These are phyloP conservation scores for Cecidostiba fungosa DNA, from an alignment of 2,888 invertebrate species.

Conservation along the genomic window DNA sequence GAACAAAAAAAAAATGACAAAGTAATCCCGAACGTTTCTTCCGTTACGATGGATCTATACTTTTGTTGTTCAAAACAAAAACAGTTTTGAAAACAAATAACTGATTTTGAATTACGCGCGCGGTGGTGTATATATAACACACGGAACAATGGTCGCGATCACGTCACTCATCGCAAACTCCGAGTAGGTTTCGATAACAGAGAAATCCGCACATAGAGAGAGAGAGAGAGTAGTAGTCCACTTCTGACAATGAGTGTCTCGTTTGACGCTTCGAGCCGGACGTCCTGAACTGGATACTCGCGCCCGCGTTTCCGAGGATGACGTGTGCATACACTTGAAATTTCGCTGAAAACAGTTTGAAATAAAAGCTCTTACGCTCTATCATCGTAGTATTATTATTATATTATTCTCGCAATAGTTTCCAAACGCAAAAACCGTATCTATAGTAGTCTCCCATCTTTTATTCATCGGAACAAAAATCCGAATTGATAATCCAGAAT, in stretches of 20 bases:
- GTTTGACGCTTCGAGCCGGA: slow-evolving; percentile 24
- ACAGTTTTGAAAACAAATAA: background rate
- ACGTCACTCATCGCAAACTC: slow-evolving; percentile 9
- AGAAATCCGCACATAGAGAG: background rate
- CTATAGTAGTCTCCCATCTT: background rate
- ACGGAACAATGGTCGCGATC: background rate
- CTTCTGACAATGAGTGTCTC: slow-evolving; percentile 23
- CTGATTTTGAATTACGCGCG: background rate
- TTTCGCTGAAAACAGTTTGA: background rate
- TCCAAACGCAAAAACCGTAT: background rate
- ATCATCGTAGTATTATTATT: background rate
- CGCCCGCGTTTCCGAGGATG: slow-evolving; percentile 7
- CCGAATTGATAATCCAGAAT: background rate
- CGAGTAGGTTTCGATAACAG: background rate
- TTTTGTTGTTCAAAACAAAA: background rate
- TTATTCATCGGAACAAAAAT: background rate
- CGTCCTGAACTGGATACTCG: background rate
- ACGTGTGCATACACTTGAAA: background rate
- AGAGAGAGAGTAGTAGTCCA: background rate
- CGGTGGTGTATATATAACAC: background rate
- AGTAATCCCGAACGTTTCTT: background rate
- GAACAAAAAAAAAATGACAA: background rate
- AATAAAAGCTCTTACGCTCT: background rate
- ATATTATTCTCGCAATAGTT: background rate
- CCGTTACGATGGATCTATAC: background rate